A percentile compares a stretch with the other conserved stretches of the same genome.
These are phyloP conservation scores for Malurus leucopterus DNA, from an alignment of 2,797 vertebrate genomes.

Conservation along the genomic window DNA sequence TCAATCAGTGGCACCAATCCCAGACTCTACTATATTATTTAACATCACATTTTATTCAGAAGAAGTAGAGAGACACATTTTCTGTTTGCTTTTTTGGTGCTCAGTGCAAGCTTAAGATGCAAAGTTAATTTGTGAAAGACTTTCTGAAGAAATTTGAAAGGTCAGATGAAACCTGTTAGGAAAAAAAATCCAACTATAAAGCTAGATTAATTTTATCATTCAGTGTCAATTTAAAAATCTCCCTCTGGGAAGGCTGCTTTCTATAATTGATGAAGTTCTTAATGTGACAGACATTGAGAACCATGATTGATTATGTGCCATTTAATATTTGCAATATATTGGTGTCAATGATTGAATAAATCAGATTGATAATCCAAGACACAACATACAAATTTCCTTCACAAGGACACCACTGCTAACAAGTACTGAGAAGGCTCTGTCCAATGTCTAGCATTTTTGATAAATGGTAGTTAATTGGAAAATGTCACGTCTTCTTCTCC, in stretches of 20 bases:
- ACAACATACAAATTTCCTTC: background rate
- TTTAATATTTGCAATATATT: background rate
- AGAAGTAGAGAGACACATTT: background rate
- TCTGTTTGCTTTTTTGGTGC: background rate
- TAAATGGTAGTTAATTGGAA: background rate
- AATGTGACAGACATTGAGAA: background rate
- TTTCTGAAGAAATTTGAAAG: background rate
- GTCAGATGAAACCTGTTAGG: background rate
- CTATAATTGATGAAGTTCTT: background rate
- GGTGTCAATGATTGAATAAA: background rate
- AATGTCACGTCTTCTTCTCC: background rate
- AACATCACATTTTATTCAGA: background rate
- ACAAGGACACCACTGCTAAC: background rate
- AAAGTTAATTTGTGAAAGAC: background rate
- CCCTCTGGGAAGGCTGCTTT: background rate
- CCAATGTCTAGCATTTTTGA: background rate
- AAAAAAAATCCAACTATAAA: background rate
- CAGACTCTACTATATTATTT: background rate
- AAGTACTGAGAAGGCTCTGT: background rate
- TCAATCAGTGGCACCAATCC: background rate
- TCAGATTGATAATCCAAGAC: background rate
- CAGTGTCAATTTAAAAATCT: background rate
- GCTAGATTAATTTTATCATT: background rate
- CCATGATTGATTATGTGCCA: background rate
- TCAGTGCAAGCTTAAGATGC: background rate